phyloP scores from a whole-genome alignment of 1,140 invertebrate genomes.

The Heliconius nattereri region DNA sequence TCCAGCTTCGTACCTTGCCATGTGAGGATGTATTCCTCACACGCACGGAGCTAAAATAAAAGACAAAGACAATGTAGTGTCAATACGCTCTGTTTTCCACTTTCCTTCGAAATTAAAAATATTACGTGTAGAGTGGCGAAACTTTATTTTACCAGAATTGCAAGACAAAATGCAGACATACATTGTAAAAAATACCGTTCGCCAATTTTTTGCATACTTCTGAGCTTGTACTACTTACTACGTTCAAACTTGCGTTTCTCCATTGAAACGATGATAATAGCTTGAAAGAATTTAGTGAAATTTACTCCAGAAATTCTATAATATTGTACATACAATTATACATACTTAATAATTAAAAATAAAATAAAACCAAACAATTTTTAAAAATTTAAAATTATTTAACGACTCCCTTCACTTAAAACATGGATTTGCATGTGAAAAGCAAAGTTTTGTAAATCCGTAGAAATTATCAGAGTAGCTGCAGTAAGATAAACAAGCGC shows the following conservation, averaged over 20 bases:
- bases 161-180: not conserved
- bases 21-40: too few relatives aligned
- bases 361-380: not conserved
- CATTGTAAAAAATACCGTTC: not conserved
- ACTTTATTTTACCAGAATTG: not conserved
- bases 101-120: not conserved
- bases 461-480: constrained; percentile 45
- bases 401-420: not conserved
- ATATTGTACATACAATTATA: too few relatives aligned
- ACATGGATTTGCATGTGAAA: constrained; percentile 27
- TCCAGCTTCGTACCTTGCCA: too few relatives aligned
- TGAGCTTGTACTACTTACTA: too few relatives aligned
- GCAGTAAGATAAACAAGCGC: constrained; percentile 45
- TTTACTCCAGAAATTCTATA: too few relatives aligned
- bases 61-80: not conserved
- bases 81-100: not conserved
- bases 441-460: constrained; percentile 24
- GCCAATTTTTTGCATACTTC: too few relatives aligned
- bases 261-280: too few relatives aligned
- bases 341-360: too few relatives aligned
- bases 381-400: not conserved
- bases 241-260: too few relatives aligned
- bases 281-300: too few relatives aligned
- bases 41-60: not conserved
- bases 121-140: too few relatives aligned